These are phyloP conservation scores for Gibbula magus DNA, from an alignment of 2,888 invertebrate genomes.

Conservation along the genomic window DNA sequence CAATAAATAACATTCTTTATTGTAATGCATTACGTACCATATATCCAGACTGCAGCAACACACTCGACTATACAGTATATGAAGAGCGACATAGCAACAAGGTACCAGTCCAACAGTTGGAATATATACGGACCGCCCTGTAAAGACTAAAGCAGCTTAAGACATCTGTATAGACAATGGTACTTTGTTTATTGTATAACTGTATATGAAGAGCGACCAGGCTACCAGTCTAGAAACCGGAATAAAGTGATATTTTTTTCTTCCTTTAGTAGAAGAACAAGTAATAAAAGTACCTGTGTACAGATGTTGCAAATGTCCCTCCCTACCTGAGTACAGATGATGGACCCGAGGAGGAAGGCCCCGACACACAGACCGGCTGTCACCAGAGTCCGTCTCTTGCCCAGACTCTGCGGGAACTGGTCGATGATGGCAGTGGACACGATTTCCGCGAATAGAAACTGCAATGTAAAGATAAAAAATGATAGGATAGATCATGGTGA, in stretches of 20 bases:
- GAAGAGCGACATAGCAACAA: neutral
- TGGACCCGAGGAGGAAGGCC: neutral
- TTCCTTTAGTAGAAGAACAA: too few species aligned
- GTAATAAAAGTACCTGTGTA: too few species aligned
- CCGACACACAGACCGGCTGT: neutral
- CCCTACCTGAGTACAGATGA: neutral
- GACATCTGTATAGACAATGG: too few species aligned
- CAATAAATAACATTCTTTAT: too few species aligned
- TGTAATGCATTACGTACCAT: neutral
- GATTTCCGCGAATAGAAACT: slow-evolving; percentile 8
- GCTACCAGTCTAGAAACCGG: too few species aligned
- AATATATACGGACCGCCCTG: neutral
- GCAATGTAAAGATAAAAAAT: neutral
- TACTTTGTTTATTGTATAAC: too few species aligned
- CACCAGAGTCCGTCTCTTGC: neutral
- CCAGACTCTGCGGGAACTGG: neutral
- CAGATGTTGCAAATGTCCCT: too few species aligned
- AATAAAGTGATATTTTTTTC: too few species aligned
- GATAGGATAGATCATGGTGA: too few species aligned
- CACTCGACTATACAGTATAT: neutral
- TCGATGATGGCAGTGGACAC: neutral
- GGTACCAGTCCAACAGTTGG: neutral
- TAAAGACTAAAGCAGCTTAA: too few species aligned
- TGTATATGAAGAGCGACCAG: too few species aligned
- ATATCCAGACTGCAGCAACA: neutral